These are phyloP conservation scores for Dryocosmus kuriphilus DNA, from an alignment of 2,888 invertebrate species.

Conservation along the genomic window DNA sequence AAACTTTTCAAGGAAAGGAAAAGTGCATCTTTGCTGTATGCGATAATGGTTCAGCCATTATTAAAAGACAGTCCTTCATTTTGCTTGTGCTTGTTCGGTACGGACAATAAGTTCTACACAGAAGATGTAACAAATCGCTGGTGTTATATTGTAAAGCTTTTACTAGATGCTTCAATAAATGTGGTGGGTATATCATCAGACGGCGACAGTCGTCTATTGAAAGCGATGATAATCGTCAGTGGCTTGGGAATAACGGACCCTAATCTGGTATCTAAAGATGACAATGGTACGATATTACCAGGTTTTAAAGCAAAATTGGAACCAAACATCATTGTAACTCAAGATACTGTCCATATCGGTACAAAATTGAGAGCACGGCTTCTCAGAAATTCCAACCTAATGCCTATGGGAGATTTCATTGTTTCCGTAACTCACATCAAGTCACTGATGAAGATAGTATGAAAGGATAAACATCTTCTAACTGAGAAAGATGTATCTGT, in stretches of 20 bases:
- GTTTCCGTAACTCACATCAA: no score
- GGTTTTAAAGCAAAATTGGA: constrained; percentile 31
- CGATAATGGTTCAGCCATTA: constrained; percentile 51
- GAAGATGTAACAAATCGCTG: constrained; percentile 52
- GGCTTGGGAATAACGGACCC: constrained; percentile 21
- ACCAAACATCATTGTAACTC: constrained; percentile 38
- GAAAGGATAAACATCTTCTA: constrained; percentile 39
- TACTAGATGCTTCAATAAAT: constrained; percentile 51
- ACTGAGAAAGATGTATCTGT: constrained; percentile 48
- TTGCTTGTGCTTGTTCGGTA: constrained; percentile 49
- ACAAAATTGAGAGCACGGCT: constrained; percentile 58
- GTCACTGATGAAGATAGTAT: no score
- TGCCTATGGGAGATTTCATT: no score
- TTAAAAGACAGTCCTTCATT: constrained; percentile 45
- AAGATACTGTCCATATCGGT: constrained; percentile 61
- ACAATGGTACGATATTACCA: not conserved
- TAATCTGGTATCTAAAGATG: constrained; percentile 38
- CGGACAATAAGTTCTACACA: constrained; percentile 51
- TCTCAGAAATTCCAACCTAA: constrained; percentile 52
- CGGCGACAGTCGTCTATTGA: constrained; percentile 59
- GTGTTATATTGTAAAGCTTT: constrained; percentile 48
- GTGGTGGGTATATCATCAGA: constrained; percentile 58
- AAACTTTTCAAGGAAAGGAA: constrained; percentile 45
- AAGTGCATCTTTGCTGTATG: constrained; percentile 47
- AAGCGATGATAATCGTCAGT: constrained; percentile 54